A percentile compares a stretch with the other conserved stretches of the same genome.
phyloP scores from a whole-genome alignment of 2,113 vertebrate genomes.

The Myotis brandtii region DNA sequence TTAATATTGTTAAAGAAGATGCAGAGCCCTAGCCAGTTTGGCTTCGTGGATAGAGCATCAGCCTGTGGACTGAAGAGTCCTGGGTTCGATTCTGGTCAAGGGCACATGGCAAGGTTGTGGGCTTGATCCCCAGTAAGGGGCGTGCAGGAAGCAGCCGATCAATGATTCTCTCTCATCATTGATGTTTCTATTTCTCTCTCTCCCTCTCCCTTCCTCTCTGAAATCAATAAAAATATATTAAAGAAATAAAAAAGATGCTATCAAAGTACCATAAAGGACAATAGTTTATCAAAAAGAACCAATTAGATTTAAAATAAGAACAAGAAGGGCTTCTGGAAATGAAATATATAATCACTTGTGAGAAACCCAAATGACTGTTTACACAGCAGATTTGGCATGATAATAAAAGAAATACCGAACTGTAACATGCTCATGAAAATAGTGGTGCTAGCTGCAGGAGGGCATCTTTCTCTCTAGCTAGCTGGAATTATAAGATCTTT shows the following conservation, averaged over 20 bases:
- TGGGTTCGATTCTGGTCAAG: too few species aligned
- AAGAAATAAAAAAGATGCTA: neutral
- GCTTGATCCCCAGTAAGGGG: too few species aligned
- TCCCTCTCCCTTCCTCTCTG: too few species aligned
- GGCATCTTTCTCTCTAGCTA: neutral
- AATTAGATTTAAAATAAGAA: neutral
- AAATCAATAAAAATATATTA: neutral
- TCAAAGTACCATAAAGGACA: neutral
- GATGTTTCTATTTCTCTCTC: too few species aligned
- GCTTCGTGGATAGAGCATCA: too few species aligned
- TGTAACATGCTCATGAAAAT: neutral
- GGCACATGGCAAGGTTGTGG: too few species aligned
- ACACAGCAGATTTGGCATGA: neutral
- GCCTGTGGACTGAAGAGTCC: too few species aligned
- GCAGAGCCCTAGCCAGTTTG: neutral
- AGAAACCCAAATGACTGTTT: neutral
- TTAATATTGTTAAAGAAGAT: constrained; percentile 19
- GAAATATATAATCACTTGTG: neutral
- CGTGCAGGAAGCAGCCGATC: too few species aligned
- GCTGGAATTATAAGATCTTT: neutral
- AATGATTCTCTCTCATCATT: too few species aligned
- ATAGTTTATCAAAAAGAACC: neutral
- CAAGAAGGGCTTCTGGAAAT: neutral
- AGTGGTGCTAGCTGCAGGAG: neutral
- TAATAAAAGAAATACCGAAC: neutral